Evolutionary conservation across 2,888 invertebrate genomes (phyloP), one percentile per base, ranked within the genome.

Genomic region (Candidula unifasciata): DNA sequence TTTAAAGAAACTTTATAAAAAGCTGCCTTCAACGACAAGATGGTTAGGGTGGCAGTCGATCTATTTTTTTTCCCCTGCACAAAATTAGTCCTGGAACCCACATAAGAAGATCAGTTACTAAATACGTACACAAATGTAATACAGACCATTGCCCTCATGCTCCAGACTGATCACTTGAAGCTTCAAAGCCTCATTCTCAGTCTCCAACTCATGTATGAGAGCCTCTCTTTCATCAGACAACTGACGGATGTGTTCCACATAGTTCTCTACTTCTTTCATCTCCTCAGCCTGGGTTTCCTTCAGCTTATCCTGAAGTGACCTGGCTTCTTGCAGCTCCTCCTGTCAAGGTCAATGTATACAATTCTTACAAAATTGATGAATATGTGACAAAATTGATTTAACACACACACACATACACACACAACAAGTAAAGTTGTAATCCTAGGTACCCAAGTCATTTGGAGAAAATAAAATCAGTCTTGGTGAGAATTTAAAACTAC

Each of bases 191-290:
- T 93, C 92, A 87, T 93, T 93, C 87, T 93, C 93, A 0, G 90
- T 89, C 86, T 93, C 93, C 66, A 93, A 89, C 86, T 93, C 93
- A 77, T 91, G 91, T 73, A 93, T 93, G 68, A 93, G 90, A 5
- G 91, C 90, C 87, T 93, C 93, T 80, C 93, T 86, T 83, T 93
- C 93, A 82, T 93, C 92, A 0, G 93, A 92, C 68, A 93, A 89
- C 76, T 90, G 91, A 10, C 92, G 90, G 52, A 93, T 93, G 87
- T 93, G 93, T 85, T 93, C 92, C 77, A 93, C 93, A 81, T 93
- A 95, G 93, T 94, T 94, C 89, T 94, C 93, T 87, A 94, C 94
- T 93, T 93, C 95, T 93, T 94, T 94, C 93, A 92, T 92, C 87
- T 93, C 93, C 82, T 91, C 91, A 13, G 91, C 89, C 88, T 93